Base-by-base conservation (phyloP, 2,113 vertebrate species). In the Damaliscus lunatus region DNA sequence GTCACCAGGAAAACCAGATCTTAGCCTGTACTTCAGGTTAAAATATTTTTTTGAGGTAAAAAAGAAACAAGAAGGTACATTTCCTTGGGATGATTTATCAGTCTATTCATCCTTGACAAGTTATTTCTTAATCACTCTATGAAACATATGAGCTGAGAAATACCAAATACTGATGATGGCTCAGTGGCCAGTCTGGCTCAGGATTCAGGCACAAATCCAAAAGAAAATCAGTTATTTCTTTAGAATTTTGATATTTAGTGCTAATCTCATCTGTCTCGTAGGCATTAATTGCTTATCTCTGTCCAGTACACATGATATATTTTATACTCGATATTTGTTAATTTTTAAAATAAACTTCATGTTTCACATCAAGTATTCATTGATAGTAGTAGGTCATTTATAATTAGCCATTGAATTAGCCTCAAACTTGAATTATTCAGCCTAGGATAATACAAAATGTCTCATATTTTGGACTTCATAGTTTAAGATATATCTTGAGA, bases 391-490 rank as follows among this genome's bases (percentile, higher is more conserved):
- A 97, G 36, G 11, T 88, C 74, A 97, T 89, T 96, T 85, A 97
- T 48, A 98, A 98, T 97, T 94, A 29, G 16, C 64, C 97, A 96
- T 92, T 93, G 97, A 97, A 13, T 97, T 96, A 36, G 88, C 84
- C 48, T 97, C 81, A 94, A 85, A 97, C 33, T 97, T 91, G 36
- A 90, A 93, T 94, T 92, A 48, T 93, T 96, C 36, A 86, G 36
- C 8, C 0, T 7, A 85, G 25, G 62, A 92, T 98, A 91, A 97
- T 96, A 88, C 12, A 96, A 71, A 86, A 11, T 33, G 78, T 83
- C 94, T 33, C 67, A 46, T 46, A 4, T 31, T 96, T 93, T 96
- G 31, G 46, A 33, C 71, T 85, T 83, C 27, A 25, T 93, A 96
- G 46, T 74, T 91, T 92, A 95, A 87, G 57, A 36, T 3, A 50